A percentile compares a stretch with the other conserved stretches of the same genome.
Conservation (phyloP, 2,113 vertebrate species). For the Origma solitaria region DNA sequence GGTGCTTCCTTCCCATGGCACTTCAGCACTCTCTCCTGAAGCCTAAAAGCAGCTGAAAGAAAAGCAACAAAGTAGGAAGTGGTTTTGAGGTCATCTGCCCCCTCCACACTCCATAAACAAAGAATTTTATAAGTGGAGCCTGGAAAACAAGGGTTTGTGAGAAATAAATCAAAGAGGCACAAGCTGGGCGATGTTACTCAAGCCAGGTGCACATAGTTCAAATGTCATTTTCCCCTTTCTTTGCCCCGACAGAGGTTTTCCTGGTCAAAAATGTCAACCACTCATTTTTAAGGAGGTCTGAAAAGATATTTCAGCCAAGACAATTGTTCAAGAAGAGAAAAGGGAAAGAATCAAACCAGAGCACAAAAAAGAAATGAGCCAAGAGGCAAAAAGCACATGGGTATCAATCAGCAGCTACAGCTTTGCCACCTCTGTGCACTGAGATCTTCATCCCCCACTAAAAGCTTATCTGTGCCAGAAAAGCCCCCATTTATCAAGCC, state of each 20-base stretch:
- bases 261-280: not conserved
- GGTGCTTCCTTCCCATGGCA: not conserved
- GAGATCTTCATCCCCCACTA: not conserved
- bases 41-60: not conserved
- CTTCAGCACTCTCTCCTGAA: not conserved
- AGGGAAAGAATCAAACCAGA: not conserved
- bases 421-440: not conserved
- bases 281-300: not conserved
- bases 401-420: not conserved
- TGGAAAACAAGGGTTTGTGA: not conserved
- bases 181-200: not conserved
- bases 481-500: not conserved
- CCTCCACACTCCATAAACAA: not conserved
- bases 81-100: not conserved
- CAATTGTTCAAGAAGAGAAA: not conserved
- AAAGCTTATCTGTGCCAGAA: not conserved
- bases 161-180: not conserved
- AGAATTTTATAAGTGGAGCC: not conserved
- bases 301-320: not conserved
- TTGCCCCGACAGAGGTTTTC: fast-evolving
- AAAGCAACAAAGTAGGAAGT: not conserved
- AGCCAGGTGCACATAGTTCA: not conserved
- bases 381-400: fast-evolving
- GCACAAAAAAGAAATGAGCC: not conserved
- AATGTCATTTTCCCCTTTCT: not conserved